Conservation (phyloP, 2,113 vertebrate genomes). For the Rhinichthys klamathensis region DNA sequence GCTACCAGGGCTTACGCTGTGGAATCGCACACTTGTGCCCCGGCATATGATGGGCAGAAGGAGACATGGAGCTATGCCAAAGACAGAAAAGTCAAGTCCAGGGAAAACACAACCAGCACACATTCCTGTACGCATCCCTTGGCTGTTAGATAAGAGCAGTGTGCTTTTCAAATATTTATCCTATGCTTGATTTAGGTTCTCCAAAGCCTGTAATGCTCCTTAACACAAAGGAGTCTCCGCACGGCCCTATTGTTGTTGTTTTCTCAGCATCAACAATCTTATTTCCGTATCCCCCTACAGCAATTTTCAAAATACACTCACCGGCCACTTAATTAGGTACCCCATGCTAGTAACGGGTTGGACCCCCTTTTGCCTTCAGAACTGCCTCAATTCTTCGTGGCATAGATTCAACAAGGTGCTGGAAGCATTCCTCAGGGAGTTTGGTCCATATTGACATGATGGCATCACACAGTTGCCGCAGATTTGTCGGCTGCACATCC, state of each 20-base stretch:
- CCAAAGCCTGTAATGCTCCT: background rate
- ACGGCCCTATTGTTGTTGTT: background rate
- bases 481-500: no score
- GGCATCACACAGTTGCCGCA: no score
- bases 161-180: conserved; percentile 3
- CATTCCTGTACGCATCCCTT: background rate
- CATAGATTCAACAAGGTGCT: no score
- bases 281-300: background rate
- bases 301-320: background rate
- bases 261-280: background rate
- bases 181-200: conserved; percentile 3
- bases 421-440: no score
- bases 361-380: no score
- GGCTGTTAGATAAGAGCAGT: conserved; percentile 7
- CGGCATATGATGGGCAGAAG: background rate
- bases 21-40: conserved; percentile 14
- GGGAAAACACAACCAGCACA: conserved; percentile 26
- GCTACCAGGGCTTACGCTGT: conserved; percentile 8
- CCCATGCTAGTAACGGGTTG: no score
- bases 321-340: no score
- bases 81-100: conserved; percentile 11
- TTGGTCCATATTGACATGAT: no score
- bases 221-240: conserved; percentile 13
- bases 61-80: conserved; percentile 19
- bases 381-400: no score